Conservation (phyloP, 35 echinoderm and acorn worm species). For the Patiria miniata region DNA sequence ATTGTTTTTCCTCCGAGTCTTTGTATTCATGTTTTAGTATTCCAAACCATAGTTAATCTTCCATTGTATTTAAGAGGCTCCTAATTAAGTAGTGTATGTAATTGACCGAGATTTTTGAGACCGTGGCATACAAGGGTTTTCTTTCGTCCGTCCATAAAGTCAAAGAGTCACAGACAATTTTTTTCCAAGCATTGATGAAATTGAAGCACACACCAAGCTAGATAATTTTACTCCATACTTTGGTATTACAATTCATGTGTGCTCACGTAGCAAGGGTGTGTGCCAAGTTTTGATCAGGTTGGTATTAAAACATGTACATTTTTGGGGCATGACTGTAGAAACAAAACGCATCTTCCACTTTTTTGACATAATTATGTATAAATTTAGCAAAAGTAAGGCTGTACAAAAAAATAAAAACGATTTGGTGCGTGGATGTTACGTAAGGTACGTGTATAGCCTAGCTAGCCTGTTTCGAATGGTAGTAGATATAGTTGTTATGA, state of each 20-base stretch:
- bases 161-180: slow-evolving; percentile 14
- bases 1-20: too few relatives aligned
- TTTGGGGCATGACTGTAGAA: slow-evolving; percentile 19
- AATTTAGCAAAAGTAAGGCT: slow-evolving; percentile 10
- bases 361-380: slow-evolving; percentile 29
- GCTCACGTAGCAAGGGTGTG: not conserved
- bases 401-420: not conserved
- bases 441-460: too few relatives aligned
- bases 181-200: not conserved
- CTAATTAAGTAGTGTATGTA: not conserved
- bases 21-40: slow-evolving; percentile 7
- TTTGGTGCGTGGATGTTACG: too few relatives aligned
- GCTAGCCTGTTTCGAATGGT: too few relatives aligned
- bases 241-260: not conserved
- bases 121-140: not conserved
- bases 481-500: too few relatives aligned
- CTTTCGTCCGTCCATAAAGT: slow-evolving; percentile 12
- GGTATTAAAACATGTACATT: not conserved
- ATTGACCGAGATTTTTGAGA: not conserved
- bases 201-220: too few relatives aligned
- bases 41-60: slow-evolving; percentile 5
- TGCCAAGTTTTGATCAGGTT: not conserved
- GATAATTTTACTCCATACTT: too few relatives aligned
- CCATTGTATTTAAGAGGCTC: slow-evolving; percentile 20
- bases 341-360: slow-evolving; percentile 21